Conservation (phyloP, 2,113 vertebrate species). For the Anarrhichthys ocellatus region DNA sequence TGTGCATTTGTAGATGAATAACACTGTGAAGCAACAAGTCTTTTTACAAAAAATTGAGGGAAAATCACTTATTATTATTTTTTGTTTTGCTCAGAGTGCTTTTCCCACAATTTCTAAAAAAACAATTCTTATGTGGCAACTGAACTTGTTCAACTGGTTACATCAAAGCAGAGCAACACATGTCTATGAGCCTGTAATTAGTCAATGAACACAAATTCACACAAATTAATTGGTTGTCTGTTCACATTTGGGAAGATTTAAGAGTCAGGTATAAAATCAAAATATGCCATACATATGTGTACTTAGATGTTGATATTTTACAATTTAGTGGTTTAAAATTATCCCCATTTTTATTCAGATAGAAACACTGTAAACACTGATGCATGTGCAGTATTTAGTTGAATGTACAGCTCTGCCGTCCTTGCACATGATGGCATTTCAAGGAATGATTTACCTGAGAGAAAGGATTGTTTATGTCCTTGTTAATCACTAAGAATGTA, state of each 20-base stretch:
- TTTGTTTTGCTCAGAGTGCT: background rate
- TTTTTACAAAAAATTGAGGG: background rate
- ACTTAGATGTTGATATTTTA: background rate
- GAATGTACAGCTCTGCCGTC: background rate
- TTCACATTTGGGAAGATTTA: background rate
- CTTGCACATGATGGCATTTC: background rate
- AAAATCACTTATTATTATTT: background rate
- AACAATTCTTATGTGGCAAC: background rate
- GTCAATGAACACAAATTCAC: background rate
- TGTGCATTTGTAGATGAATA: background rate
- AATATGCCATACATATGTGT: background rate
- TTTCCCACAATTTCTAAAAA: constrained; percentile 3
- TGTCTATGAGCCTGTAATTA: background rate
- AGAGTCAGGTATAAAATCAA: background rate
- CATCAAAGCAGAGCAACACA: background rate
- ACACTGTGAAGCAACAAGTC: background rate
- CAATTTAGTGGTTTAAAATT: constrained; percentile 8
- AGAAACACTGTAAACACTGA: background rate
- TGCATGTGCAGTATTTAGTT: background rate
- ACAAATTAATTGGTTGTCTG: constrained; percentile 11
- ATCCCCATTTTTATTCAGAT: background rate
- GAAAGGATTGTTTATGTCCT: background rate
- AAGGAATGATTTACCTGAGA: background rate
- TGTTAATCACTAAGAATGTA: background rate
- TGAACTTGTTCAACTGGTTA: constrained; percentile 31